A percentile compares a stretch with the other conserved stretches of the same genome.
Conservation (phyloP, 1,140 invertebrate species). For the Leucophenga varia region DNA sequence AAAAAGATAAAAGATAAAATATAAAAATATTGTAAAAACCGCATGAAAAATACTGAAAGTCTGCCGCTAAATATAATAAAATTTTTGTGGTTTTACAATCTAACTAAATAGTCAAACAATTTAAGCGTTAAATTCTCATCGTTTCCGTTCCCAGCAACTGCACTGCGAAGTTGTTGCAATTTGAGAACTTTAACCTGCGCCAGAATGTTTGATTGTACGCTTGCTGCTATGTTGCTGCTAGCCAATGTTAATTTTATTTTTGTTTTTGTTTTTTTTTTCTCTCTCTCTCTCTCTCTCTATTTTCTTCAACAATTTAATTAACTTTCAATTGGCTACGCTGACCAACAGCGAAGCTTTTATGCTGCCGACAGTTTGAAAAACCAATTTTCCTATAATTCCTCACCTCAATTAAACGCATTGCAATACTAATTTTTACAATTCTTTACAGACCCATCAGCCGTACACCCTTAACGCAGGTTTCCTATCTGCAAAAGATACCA, state of each 20-base stretch:
- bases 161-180: too few relatives aligned
- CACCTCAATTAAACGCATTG: slow-evolving; percentile 21
- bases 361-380: not conserved
- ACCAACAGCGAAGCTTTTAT: not conserved
- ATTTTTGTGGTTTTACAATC: slow-evolving; percentile 7
- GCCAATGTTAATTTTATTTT: too few relatives aligned
- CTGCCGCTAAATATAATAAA: too few relatives aligned
- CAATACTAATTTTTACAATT: not conserved
- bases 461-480: slow-evolving; percentile 51
- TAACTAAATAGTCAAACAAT: too few relatives aligned
- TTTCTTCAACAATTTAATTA: slow-evolving; percentile 52
- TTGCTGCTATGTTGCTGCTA: too few relatives aligned
- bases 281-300: too few relatives aligned
- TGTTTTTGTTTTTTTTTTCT: too few relatives aligned
- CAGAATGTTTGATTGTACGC: slow-evolving; percentile 12
- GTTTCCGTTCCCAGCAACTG: slow-evolving; percentile 16
- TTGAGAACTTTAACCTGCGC: slow-evolving; percentile 25
- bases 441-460: slow-evolving; percentile 62
- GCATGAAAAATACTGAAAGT: too few relatives aligned
- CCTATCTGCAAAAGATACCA: slow-evolving; percentile 53
- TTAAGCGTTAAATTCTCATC: too few relatives aligned
- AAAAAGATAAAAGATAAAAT: slow-evolving; percentile 11
- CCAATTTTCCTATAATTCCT: slow-evolving; percentile 5
- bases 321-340: slow-evolving; percentile 44
- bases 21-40: slow-evolving; percentile 39